Evolutionary conservation across 2,797 vertebrate genomes (phyloP).

Genomic region (Aeoliscus strigatus): DNA sequence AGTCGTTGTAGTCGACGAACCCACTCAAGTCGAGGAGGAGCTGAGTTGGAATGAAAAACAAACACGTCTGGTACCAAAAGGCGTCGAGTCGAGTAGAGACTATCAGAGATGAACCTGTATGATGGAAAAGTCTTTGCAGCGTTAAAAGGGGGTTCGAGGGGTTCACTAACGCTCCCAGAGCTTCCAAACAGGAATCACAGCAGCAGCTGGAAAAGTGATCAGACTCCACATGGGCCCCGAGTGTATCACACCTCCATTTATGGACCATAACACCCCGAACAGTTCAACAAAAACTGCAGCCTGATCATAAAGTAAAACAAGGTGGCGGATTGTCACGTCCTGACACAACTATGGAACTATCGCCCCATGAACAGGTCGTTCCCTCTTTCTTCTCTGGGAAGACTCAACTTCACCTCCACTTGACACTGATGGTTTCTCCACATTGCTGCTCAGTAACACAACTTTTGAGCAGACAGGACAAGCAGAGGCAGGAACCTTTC

Average conservation of each 20-base stretch:
- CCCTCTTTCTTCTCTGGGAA: too few species aligned
- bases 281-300: constrained; percentile 10
- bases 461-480: constrained; percentile 39
- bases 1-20: too few species aligned
- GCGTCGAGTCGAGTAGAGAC: too few species aligned
- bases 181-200: constrained; percentile 25
- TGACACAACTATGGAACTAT: too few species aligned
- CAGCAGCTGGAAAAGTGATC: constrained; percentile 55
- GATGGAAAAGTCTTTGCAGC: too few species aligned
- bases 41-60: too few species aligned
- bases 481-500: constrained; percentile 29
- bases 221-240: constrained; percentile 15
- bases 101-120: too few species aligned
- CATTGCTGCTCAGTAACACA: constrained; percentile 39
- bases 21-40: too few species aligned
- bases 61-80: too few species aligned
- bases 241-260: constrained; percentile 41
- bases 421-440: constrained; percentile 46
- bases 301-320: too few species aligned
- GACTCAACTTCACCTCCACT: constrained; percentile 5
- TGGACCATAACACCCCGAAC: constrained; percentile 11
- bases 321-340: not conserved
- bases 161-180: constrained; percentile 7
- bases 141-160: constrained; percentile 15
- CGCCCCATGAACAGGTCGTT: too few species aligned